Base-by-base conservation (phyloP, 2,797 vertebrate species). In the Tragopan temminckii region DNA sequence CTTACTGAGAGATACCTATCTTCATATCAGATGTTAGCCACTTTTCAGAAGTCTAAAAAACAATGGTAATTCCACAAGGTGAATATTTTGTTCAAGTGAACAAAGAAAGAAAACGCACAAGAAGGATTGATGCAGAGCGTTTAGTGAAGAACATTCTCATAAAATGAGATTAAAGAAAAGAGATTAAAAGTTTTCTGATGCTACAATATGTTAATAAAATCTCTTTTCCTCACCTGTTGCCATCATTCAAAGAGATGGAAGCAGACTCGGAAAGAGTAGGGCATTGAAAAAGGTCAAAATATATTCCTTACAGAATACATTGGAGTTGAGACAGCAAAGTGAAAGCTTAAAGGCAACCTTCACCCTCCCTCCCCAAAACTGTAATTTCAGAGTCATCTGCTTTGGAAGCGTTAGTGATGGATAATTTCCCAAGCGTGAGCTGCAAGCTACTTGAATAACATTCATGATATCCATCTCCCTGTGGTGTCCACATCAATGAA, bases 201-300 rank as follows among this genome's bases (percentile, higher is more conserved):
- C 79, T 77, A 67, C 3, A 3, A 45, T 9, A 69, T 2, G 1
- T 0, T 0, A 80, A 75, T 24, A 69, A 81, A 88, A 12, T 8
- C 52, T 64, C 68, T 80, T 90, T 46, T 85, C 48, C 61, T 82
- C 64, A 80, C 29, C 46, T 74, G 48, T 5, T 91, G 57, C 78
- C 75, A 67, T 29, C 5, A 1, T 45, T 63, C 59, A 80, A 69
- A 62, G 23, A 13, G 31, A 88, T 7, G 31, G 33, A 84, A 86
- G 40, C 0, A 0, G 43, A 77, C 6, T 16, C 25, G 70, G 53
- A 75, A 71, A 81, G 19, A 59, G 35, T 1, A n/a, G 20, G 7
- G 35, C 57, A 53, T 23, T 85, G 53, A 93, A 84, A 91, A n/a
- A 74, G 15, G 53, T 76, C 72, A 78, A 88, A 86, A 88, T 17